Base-by-base conservation (phyloP, 2,113 vertebrate genomes). In the Cynopterus brachyotis region DNA sequence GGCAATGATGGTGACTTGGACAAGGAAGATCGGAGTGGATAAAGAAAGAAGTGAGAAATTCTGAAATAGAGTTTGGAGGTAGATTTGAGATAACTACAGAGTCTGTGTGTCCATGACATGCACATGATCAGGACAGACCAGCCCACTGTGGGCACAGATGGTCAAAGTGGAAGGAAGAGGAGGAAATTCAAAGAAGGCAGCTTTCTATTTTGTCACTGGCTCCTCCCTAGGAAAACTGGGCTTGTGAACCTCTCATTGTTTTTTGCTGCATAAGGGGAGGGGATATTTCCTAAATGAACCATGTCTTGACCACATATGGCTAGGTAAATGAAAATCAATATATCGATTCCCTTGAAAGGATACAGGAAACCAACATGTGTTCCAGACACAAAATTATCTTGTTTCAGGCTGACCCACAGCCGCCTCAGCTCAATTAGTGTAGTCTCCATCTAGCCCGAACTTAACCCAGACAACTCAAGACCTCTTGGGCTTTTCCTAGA, bases 301-400 rank as follows among this genome's bases (percentile, higher is more conserved):
- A 60, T 67, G 78, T 84, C n/a, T 91, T 97, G 94, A 96, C 97
- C 67, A 69, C 96, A 96, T 82, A 66, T n/a, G 72, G 90, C 75
- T 47, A 60, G 66, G 59, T 70, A 95, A 87, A 79, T 94, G 64
- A 95, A 94, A 98, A 96, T 95, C 95, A 84, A 92, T 92, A n/a
- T 85, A 95, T 97, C 37, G 82, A 97, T 96, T 94, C 72, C 86
- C 47, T 91, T 92, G 82, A 86, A 94, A 91, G 59, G 50, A 30
- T 83, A 87, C 59, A 95, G 90, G 79, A 96, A 97, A 92, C 75
- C 90, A 96, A 69, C 70, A 85, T 60, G 53, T 92, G 70, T 60
- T 95, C 66, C 70, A 92, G 84, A 80, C 92, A 76, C 59, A 70
- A 73, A 79, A 88, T 32, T 19, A 10, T 84, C 80, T 88, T 88